Evolutionary conservation across 2,888 invertebrate genomes (phyloP).

Genomic region (Pedicia rivosa): DNA sequence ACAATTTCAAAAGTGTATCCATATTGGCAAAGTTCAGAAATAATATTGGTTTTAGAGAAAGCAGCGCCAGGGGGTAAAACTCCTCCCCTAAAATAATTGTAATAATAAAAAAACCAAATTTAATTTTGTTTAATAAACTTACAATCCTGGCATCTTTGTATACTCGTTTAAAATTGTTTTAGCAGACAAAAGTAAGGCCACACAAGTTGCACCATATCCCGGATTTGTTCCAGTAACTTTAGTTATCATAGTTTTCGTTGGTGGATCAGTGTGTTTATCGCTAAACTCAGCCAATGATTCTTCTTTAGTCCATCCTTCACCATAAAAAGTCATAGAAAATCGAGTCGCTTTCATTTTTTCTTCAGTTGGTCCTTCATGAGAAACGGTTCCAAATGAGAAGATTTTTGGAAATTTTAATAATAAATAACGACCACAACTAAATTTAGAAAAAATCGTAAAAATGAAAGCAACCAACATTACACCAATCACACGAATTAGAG

Average conservation of each 20-base stretch:
- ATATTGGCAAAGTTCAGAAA: too few relatives aligned
- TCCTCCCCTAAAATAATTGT: too few relatives aligned
- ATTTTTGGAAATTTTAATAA: constrained; percentile 50
- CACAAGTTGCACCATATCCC: constrained; percentile 72
- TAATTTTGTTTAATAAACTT: too few relatives aligned
- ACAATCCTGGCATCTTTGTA: constrained; percentile 59
- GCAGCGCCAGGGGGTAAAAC: too few relatives aligned
- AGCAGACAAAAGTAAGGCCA: constrained; percentile 54
- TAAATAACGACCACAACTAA: constrained; percentile 42
- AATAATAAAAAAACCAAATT: too few relatives aligned
- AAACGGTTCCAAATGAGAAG: constrained; percentile 55
- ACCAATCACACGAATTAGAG: too few relatives aligned
- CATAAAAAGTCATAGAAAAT: constrained; percentile 55
- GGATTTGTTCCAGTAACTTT: constrained; percentile 33
- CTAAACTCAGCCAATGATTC: constrained; percentile 39
- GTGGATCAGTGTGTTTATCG: constrained; percentile 33
- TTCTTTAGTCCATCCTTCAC: constrained; percentile 57
- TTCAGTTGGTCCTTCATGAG: constrained; percentile 47
- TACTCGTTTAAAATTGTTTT: constrained; percentile 57
- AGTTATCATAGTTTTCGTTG: constrained; percentile 46
- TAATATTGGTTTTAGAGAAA: too few relatives aligned
- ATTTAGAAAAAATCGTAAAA: constrained; percentile 44
- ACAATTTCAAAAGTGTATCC: too few relatives aligned
- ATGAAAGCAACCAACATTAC: constrained; percentile 42
- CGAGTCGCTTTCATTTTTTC: constrained; percentile 39